Conservation (phyloP, 1,140 invertebrate species). For the Mylabris phalerata region DNA sequence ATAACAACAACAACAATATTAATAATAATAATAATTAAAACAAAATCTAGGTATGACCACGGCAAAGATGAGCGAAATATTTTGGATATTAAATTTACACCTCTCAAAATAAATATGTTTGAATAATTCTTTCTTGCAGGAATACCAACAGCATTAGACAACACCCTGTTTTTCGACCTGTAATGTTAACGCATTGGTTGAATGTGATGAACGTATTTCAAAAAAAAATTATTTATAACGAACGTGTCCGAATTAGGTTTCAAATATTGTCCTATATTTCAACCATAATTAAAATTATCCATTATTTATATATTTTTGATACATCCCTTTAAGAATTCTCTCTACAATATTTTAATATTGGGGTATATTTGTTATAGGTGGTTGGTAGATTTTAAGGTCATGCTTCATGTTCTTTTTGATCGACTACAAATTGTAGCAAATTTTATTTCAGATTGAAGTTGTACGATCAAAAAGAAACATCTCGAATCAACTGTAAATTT, state of each 20-base stretch:
- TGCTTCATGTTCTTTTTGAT: neutral
- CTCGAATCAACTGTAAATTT: too few relatives aligned
- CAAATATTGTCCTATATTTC: conserved; percentile 17
- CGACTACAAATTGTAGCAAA: too few relatives aligned
- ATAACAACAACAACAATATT: too few relatives aligned
- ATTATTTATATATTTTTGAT: neutral
- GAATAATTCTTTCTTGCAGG: conserved; percentile 34
- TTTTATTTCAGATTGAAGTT: too few relatives aligned
- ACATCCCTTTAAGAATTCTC: conserved; percentile 33
- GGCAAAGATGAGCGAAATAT: neutral
- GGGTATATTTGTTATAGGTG: conserved; percentile 15
- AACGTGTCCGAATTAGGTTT: conserved; percentile 12
- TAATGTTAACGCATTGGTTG: conserved; percentile 35
- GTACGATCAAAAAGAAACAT: too few relatives aligned
- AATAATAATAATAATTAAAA: neutral
- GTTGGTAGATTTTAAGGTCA: conserved; percentile 18
- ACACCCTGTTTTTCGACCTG: conserved; percentile 31
- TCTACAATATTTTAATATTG: conserved; percentile 24
- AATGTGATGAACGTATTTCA: conserved; percentile 28
- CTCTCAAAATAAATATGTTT: neutral
- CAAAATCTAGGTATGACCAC: neutral
- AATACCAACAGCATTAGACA: conserved; percentile 23
- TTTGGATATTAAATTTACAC: too few relatives aligned
- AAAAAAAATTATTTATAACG: conserved; percentile 5
- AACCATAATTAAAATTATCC: conserved; percentile 10